Evolutionary conservation across 2,113 vertebrate genomes (phyloP).

Genomic region (Drymodes brunneopygia): DNA sequence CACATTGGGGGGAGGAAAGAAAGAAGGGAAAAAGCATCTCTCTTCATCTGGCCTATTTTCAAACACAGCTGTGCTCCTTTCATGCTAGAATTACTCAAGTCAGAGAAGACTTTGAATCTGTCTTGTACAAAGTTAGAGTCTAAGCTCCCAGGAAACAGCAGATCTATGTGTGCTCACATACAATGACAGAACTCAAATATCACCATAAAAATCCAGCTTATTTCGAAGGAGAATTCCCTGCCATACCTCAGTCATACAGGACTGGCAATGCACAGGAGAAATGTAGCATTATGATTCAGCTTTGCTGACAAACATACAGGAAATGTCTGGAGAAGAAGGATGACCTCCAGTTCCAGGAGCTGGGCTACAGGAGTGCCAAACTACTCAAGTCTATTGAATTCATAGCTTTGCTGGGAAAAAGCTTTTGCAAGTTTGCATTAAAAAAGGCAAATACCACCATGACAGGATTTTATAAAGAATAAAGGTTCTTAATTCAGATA

Average conservation of each 20-base stretch:
- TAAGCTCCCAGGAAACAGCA: not conserved
- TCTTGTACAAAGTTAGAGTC: not conserved
- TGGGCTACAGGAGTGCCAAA: not conserved
- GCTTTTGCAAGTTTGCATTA: accelerated
- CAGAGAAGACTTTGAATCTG: not conserved
- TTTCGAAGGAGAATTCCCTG: not conserved
- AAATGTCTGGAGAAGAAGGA: not conserved
- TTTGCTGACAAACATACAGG: not conserved
- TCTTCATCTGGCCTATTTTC: not conserved
- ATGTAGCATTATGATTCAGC: not conserved
- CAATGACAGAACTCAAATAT: not conserved
- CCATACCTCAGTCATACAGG: not conserved
- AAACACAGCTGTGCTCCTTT: not conserved
- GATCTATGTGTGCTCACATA: accelerated
- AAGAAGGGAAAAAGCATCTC: not conserved
- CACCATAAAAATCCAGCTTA: not conserved
- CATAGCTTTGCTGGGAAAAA: not conserved
- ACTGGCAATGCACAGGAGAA: not conserved
- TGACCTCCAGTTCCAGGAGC: not conserved
- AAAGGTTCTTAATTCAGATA: not conserved
- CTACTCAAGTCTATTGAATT: not conserved
- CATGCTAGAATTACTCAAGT: not conserved
- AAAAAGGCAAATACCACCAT: not conserved
- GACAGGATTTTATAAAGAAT: not conserved
- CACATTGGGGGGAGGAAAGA: not conserved